phyloP scores from a whole-genome alignment of 2,113 vertebrate species.

The Labeo rohita region DNA sequence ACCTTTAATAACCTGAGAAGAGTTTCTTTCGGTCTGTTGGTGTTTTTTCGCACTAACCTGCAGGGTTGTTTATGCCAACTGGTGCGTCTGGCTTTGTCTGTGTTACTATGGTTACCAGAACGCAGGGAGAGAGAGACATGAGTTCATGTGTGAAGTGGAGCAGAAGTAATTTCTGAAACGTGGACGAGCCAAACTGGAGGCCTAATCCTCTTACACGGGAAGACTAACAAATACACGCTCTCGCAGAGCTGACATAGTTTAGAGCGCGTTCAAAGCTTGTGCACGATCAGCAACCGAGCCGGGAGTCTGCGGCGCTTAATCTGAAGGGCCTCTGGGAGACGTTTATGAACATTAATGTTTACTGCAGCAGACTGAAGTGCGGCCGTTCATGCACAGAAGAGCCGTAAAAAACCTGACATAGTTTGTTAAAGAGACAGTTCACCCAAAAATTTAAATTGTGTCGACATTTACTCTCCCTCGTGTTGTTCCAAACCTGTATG shows the following conservation, averaged over 20 bases:
- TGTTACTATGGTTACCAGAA: slow-evolving; percentile 69
- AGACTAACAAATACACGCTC: slow-evolving; percentile 70
- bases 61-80: slow-evolving; percentile 56
- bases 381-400: neutral
- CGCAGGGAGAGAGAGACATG: slow-evolving; percentile 63
- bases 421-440: neutral
- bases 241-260: slow-evolving; percentile 64
- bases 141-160: slow-evolving; percentile 73
- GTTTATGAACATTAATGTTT: slow-evolving; percentile 22
- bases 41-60: neutral
- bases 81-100: slow-evolving; percentile 59
- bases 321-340: slow-evolving; percentile 39
- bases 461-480: neutral
- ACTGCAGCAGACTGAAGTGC: neutral
- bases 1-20: neutral
- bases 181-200: slow-evolving; percentile 77
- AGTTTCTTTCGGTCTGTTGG: neutral
- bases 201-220: slow-evolving; percentile 79
- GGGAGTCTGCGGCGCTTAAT: neutral
- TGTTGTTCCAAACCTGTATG: neutral
- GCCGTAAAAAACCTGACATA: neutral
- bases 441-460: neutral
- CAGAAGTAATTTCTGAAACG: slow-evolving; percentile 81
- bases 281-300: slow-evolving; percentile 22
- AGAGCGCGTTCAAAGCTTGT: slow-evolving; percentile 31